Evolutionary conservation across 2,888 invertebrate species (phyloP), one percentile per base, ranked within the genome.

Genomic region (Lydus trimaculatus): DNA sequence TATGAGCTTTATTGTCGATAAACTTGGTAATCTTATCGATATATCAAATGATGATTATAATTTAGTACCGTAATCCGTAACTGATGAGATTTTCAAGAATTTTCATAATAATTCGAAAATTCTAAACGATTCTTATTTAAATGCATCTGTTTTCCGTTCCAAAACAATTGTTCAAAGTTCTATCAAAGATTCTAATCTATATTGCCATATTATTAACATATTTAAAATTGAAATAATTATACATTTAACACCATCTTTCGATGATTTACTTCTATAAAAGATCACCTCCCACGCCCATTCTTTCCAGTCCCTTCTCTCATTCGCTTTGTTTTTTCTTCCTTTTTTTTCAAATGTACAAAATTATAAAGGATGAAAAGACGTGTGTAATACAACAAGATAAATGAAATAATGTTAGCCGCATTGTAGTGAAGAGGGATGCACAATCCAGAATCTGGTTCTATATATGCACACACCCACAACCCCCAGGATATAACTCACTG

Each of bases 401-500:
- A 78, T 78, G 75, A 78, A 77, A 72, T n/a, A n/a, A n/a, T 76
- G 78, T 76, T 78, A 76, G 75, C 73, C 71, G 70, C 67, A 63
- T 69, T 67, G 75, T 65, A 67, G 75, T 65, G 66, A 61, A 72
- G 72, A 69, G 68, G 73, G 71, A 62, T 43, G 66, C 70, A 68
- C 63, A 65, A 60, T n/a, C n/a, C 17, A n/a, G 17, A n/a, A 17
- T 43, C 43, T 43, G 43, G 43, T 43, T 43, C n/a, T 43, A 43
- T 43, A 43, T 4, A 39, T 4, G 4, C 28, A 76, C 73, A 78
- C 80, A 71, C 81, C 82, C 79, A 81, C 76, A 80, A n/a, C 77
- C 80, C 76, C 64, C 64, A 65, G 74, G 81, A 79, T 78, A 78
- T 78, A 79, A 79, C 76, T 78, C 77, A 76, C 76, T 73, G 64